phyloP scores from a whole-genome alignment of 2,888 invertebrate species.

The Andrena hattorfiana region DNA sequence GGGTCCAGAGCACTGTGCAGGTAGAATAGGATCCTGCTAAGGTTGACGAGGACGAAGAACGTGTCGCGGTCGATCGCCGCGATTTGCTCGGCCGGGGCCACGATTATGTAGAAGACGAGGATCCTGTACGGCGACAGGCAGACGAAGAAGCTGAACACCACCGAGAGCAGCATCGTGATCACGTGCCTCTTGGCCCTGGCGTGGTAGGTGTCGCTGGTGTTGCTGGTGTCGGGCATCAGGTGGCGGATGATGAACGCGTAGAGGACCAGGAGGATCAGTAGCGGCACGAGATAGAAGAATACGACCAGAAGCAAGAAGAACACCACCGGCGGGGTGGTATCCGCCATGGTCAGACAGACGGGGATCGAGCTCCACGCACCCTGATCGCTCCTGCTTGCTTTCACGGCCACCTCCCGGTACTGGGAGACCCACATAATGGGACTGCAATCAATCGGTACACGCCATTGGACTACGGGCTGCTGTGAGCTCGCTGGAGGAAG shows the following conservation, averaged over 20 bases:
- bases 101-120: constrained; percentile 93
- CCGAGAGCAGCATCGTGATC: constrained; percentile 94
- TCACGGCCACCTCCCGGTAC: constrained; percentile 78
- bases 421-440: constrained; percentile 87
- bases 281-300: constrained; percentile 92
- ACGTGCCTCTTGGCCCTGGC: constrained; percentile 92
- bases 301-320: constrained; percentile 92
- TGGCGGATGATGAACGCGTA: constrained; percentile 94
- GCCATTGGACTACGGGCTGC: no score
- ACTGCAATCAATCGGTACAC: constrained; percentile 87
- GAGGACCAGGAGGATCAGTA: constrained; percentile 91
- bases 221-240: constrained; percentile 90
- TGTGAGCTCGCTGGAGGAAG: no score
- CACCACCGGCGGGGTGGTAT: constrained; percentile 90
- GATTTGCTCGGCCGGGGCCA: constrained; percentile 90
- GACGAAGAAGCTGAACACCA: constrained; percentile 94
- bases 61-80: constrained; percentile 90
- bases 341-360: constrained; percentile 92
- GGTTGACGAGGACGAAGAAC: constrained; percentile 93
- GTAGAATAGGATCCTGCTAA: constrained; percentile 94
- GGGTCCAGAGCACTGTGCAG: constrained; percentile 96
- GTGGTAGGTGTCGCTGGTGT: constrained; percentile 90
- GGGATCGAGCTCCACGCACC: constrained; percentile 85
- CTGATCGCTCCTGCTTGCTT: constrained; percentile 76
- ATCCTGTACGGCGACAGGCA: constrained; percentile 95